phyloP scores from a whole-genome alignment of 2,113 vertebrate species.

The Rousettus leschenaultii region DNA sequence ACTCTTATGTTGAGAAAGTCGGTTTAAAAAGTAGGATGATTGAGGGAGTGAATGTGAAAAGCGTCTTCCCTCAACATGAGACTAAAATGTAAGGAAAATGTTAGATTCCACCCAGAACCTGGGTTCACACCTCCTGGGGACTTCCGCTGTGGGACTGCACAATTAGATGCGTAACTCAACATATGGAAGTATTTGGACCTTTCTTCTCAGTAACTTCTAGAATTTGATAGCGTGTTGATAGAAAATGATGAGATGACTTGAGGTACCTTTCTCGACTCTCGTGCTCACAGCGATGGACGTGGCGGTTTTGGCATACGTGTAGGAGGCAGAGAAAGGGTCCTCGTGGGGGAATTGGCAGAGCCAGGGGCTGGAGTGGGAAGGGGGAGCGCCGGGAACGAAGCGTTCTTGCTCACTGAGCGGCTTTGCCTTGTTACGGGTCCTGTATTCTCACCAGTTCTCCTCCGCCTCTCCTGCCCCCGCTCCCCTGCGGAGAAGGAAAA shows the following conservation, averaged over 20 bases:
- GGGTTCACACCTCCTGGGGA: neutral
- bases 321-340: accelerated
- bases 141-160: neutral
- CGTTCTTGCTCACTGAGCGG: neutral
- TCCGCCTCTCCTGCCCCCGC: neutral
- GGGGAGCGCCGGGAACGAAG: accelerated
- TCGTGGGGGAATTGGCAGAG: accelerated
- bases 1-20: neutral
- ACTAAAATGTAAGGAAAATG: neutral
- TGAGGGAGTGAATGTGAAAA: neutral
- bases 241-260: neutral
- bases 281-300: neutral
- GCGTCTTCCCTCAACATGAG: neutral
- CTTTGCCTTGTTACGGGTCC: neutral
- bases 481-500: neutral
- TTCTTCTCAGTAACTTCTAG: neutral
- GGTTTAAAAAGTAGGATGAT: neutral
- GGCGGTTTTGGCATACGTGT: neutral
- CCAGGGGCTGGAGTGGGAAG: accelerated
- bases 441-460: neutral
- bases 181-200: neutral
- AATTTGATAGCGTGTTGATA: neutral
- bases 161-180: neutral
- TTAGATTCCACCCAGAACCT: neutral
- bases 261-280: neutral